A percentile compares a stretch with the other conserved stretches of the same genome.
Evolutionary conservation across 2,113 vertebrate genomes (phyloP).

Genomic region (Propithecus coquereli): DNA sequence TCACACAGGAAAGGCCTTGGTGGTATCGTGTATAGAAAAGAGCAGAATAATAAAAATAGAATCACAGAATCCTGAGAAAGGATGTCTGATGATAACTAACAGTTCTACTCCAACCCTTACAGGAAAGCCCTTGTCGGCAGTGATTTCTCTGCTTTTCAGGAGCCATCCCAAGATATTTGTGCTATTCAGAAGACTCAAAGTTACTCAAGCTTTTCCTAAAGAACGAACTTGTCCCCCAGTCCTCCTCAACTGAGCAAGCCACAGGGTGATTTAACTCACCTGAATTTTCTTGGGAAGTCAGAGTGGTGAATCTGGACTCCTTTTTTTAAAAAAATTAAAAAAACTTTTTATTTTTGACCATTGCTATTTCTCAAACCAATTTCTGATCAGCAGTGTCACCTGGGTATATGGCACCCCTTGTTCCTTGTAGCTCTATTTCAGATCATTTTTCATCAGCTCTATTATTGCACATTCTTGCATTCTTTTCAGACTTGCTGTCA

Average conservation of each 20-base stretch:
- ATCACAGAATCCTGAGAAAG: neutral
- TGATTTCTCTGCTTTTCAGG: neutral
- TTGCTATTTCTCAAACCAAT: neutral
- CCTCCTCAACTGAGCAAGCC: neutral
- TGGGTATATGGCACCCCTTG: neutral
- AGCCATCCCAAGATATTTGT: neutral
- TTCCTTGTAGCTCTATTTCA: conserved; percentile 22
- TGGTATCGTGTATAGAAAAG: neutral
- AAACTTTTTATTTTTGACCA: neutral
- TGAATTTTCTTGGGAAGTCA: conserved; percentile 30
- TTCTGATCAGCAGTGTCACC: neutral
- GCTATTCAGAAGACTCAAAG: neutral
- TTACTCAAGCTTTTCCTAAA: neutral
- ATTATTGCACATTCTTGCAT: conserved; percentile 55
- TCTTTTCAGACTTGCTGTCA: conserved; percentile 40
- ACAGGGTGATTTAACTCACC: neutral
- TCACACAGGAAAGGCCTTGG: neutral
- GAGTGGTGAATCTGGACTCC: neutral
- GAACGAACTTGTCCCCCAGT: neutral
- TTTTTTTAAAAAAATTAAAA: neutral
- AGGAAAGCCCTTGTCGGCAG: neutral
- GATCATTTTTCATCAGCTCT: conserved; percentile 44
- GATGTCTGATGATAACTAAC: neutral
- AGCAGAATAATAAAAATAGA: neutral
- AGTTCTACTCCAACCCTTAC: neutral